phyloP scores from a whole-genome alignment of 2,113 vertebrate species.

The Aspiorhynchus laticeps region DNA sequence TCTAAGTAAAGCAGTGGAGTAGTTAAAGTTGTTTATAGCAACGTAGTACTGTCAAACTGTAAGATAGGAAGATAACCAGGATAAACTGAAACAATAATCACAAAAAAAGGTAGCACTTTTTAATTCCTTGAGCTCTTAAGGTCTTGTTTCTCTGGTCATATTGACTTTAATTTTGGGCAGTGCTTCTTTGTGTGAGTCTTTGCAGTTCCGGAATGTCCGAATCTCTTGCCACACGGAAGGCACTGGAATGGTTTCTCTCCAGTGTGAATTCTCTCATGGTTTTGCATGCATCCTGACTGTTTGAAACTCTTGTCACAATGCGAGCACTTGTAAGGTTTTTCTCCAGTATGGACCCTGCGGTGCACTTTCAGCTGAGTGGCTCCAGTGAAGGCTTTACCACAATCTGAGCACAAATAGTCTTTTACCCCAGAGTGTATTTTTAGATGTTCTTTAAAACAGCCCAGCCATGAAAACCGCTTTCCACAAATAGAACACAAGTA shows the following conservation, averaged over 20 bases:
- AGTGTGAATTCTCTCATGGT: neutral
- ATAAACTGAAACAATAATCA: too few species aligned
- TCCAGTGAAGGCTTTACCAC: neutral
- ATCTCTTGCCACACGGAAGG: neutral
- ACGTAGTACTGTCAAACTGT: too few species aligned
- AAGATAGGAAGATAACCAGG: too few species aligned
- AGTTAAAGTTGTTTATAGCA: too few species aligned
- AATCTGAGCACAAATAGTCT: neutral
- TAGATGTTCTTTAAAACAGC: neutral
- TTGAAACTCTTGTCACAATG: neutral
- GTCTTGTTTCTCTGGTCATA: neutral
- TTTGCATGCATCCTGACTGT: neutral
- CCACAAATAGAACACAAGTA: slow-evolving; percentile 5
- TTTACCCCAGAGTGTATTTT: neutral
- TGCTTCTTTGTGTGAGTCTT: neutral
- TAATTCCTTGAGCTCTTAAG: neutral
- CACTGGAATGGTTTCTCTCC: neutral
- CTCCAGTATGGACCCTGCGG: neutral
- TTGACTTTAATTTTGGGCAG: neutral
- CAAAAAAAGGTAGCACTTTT: too few species aligned
- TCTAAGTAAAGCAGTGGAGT: too few species aligned
- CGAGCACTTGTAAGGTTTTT: slow-evolving; percentile 3
- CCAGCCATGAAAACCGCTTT: neutral
- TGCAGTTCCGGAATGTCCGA: neutral
- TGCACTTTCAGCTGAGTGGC: neutral